These are phyloP conservation scores for Parotia lawesii DNA, from an alignment of 2,113 vertebrate genomes.

Conservation along the genomic window DNA sequence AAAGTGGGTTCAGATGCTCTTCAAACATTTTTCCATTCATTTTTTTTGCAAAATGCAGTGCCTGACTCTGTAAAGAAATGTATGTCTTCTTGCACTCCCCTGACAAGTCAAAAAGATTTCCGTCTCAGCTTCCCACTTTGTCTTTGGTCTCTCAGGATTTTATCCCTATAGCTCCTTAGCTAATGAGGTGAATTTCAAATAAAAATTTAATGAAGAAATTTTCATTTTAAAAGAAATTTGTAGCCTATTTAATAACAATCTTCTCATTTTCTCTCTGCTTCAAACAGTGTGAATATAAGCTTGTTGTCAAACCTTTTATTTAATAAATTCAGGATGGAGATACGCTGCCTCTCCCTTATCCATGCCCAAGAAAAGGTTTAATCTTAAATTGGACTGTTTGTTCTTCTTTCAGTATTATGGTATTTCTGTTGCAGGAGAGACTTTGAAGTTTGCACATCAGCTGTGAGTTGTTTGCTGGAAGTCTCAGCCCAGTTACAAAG, in stretches of 20 bases:
- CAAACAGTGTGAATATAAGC: not conserved
- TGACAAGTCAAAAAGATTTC: not conserved
- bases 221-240: not conserved
- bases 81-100: not conserved
- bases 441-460: slow-evolving; percentile 80
- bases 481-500: slow-evolving; percentile 75
- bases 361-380: not conserved
- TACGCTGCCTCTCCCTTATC: not conserved
- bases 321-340: not conserved
- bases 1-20: not conserved
- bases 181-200: not conserved
- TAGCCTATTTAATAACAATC: not conserved
- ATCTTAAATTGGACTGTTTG: not conserved
- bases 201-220: not conserved
- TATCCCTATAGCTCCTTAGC: not conserved
- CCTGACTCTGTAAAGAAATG: not conserved
- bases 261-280: not conserved
- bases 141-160: not conserved
- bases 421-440: slow-evolving; percentile 77
- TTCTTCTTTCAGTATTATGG: not conserved
- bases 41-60: not conserved
- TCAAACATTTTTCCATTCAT: rapidly evolving
- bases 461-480: slow-evolving; percentile 74
- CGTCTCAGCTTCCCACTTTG: not conserved
- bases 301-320: not conserved